A percentile compares a stretch with the other conserved stretches of the same genome.
Evolutionary conservation across 2,888 invertebrate genomes (phyloP).

Genomic region (Agriopis aurantiaria): DNA sequence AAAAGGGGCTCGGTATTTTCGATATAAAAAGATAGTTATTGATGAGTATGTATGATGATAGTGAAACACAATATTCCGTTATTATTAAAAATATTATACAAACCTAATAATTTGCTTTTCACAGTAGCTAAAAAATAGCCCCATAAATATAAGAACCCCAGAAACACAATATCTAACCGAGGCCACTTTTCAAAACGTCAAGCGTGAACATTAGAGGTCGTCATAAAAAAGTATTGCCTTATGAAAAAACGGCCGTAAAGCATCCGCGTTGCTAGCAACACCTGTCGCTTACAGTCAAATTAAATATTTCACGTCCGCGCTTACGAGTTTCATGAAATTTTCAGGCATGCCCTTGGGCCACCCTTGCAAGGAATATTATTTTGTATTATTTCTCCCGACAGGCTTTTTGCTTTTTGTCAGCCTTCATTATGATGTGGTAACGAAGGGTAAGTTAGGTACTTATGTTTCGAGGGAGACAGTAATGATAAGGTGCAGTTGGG

Average conservation of each 20-base stretch:
- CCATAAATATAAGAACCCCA: slow-evolving; percentile 3
- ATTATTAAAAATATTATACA: not conserved
- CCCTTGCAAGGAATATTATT: slow-evolving; percentile 13
- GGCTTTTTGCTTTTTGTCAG: slow-evolving; percentile 14
- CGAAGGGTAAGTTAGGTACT: slow-evolving; percentile 1
- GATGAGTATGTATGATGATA: no score
- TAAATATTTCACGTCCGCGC: slow-evolving; percentile 45
- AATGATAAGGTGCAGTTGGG: slow-evolving; percentile 5
- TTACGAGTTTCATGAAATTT: slow-evolving; percentile 32
- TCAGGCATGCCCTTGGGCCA: slow-evolving; percentile 23
- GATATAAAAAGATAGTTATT: no score
- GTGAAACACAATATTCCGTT: no score
- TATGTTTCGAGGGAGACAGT: not conserved
- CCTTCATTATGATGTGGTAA: slow-evolving; percentile 10
- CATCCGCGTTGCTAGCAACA: slow-evolving; percentile 23
- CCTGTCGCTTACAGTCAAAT: slow-evolving; percentile 40
- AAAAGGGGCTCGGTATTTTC: no score
- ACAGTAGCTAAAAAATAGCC: not conserved
- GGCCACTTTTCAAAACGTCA: slow-evolving; percentile 31
- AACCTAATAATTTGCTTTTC: not conserved
- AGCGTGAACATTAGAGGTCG: slow-evolving; percentile 22
- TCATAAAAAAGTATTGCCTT: slow-evolving; percentile 27
- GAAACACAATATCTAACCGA: slow-evolving; percentile 16
- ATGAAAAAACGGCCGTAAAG: slow-evolving; percentile 33
- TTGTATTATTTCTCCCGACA: slow-evolving; percentile 15